Evolutionary conservation across 1,140 invertebrate genomes (phyloP).

Genomic region (Zaprionus lachaisei): DNA sequence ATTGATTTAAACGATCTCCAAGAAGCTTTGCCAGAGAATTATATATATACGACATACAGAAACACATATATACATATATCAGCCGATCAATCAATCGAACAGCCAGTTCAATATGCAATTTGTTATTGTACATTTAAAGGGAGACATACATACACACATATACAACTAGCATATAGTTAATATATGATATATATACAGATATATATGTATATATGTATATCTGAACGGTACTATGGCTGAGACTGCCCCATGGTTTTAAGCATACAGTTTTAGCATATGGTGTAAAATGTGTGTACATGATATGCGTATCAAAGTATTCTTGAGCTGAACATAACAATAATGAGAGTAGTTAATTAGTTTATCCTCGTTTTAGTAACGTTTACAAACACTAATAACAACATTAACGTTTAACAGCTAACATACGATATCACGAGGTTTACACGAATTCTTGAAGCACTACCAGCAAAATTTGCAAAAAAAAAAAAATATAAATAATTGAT

Average conservation of each 20-base stretch:
- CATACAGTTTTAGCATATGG: slow-evolving; percentile 33
- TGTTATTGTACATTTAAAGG: slow-evolving; percentile 70
- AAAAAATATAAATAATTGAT: not conserved
- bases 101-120: slow-evolving; percentile 45
- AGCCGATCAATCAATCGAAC: slow-evolving; percentile 30
- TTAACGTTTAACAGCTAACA: slow-evolving; percentile 24
- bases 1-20: slow-evolving; percentile 47
- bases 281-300: slow-evolving; percentile 29
- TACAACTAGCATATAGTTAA: slow-evolving; percentile 28
- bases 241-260: slow-evolving; percentile 49
- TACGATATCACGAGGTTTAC: slow-evolving; percentile 21
- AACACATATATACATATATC: slow-evolving; percentile 16
- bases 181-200: slow-evolving; percentile 15
- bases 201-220: slow-evolving; percentile 21
- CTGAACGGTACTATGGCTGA: slow-evolving; percentile 30
- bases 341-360: slow-evolving; percentile 72
- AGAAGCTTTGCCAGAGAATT: slow-evolving; percentile 27
- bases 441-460: slow-evolving; percentile 8
- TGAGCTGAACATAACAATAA: slow-evolving; percentile 81
- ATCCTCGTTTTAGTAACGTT: slow-evolving; percentile 54
- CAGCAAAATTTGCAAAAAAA: slow-evolving; percentile 22
- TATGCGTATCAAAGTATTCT: slow-evolving; percentile 58
- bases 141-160: slow-evolving; percentile 20
- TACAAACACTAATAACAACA: slow-evolving; percentile 30
- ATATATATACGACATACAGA: not conserved